phyloP scores from a whole-genome alignment of 2,113 vertebrate genomes.

The Puntigrus tetrazona region DNA sequence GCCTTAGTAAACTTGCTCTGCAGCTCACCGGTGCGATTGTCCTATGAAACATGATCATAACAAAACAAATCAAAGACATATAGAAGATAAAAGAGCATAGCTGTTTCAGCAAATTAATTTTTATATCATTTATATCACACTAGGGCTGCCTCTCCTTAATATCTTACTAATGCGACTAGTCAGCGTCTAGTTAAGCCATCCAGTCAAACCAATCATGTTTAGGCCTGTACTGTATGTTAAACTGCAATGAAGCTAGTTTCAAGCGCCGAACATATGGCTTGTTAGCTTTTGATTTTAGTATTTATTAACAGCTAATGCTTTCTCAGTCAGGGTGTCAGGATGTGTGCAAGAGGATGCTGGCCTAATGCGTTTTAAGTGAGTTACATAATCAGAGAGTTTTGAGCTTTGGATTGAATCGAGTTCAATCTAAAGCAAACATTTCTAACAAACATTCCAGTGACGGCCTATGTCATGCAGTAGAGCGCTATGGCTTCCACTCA shows the following conservation, averaged over 20 bases:
- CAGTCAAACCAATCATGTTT: not conserved
- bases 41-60: not conserved
- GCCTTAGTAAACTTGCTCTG: not conserved
- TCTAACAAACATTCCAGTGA: not conserved
- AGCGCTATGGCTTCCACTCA: no score
- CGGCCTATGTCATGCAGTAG: no score
- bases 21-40: not conserved
- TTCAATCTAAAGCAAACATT: not conserved
- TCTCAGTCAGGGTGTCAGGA: no score
- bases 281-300: not conserved
- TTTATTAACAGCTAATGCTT: not conserved
- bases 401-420: not conserved
- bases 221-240: not conserved
- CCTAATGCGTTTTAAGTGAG: no score
- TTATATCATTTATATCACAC: not conserved
- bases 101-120: not conserved
- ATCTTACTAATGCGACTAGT: not conserved
- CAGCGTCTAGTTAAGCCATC: fast-evolving
- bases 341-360: no score
- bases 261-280: no score
- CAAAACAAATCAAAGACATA: not conserved
- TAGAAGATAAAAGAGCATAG: not conserved
- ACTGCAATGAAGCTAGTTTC: not conserved
- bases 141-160: not conserved
- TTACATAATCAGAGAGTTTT: no score